Evolutionary conservation across 2,888 invertebrate species (phyloP), one percentile per base, ranked within the genome.

Genomic region (Morpho deidamia): DNA sequence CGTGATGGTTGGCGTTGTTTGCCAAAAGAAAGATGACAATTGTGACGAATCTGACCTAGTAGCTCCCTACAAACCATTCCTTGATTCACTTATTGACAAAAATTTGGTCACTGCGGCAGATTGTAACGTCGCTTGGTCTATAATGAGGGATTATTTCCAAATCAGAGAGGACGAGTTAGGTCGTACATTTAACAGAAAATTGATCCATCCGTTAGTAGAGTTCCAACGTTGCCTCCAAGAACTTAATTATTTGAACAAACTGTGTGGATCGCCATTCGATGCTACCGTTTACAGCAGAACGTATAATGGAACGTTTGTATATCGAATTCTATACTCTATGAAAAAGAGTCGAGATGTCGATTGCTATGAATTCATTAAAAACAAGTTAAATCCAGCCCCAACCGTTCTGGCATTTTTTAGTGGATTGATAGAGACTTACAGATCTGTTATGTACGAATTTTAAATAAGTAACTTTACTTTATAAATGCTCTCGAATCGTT

Each of bases 221-320:
- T 69, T 76, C 8, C 69, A 76, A 23, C 66, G 64, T 41, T 75
- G 75, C 48, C 51, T 78, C 1, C 11, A 60, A 5, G 66, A 72
- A 2, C 47, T 78, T 42, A 76, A 78, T 60, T 49, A 67, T 54
- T 62, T 78, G 48, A 78, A 78, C 40, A 58, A 34, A 7, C 41
- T 78, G 3, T 78, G 78, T 53, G 78, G 74, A 0, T 53, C 48
- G 2, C 61, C 70, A 0, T 74, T 60, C 51, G 33, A 49, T 42
- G 51, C 62, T 0, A 69, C 68, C 0, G 42, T 56, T 4, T 74
- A 71, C 44, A 64, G 63, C 11, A 68, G 57, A 47, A 60, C 66
- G 0, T 74, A 67, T 38, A 76, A 74, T 44, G 76, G 66, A 1
- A 72, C 71, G 0, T 70, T 76, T 51, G 60, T 72, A 1, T 74